phyloP scores from a whole-genome alignment of 2,113 vertebrate genomes.

The Mesocricetus auratus region DNA sequence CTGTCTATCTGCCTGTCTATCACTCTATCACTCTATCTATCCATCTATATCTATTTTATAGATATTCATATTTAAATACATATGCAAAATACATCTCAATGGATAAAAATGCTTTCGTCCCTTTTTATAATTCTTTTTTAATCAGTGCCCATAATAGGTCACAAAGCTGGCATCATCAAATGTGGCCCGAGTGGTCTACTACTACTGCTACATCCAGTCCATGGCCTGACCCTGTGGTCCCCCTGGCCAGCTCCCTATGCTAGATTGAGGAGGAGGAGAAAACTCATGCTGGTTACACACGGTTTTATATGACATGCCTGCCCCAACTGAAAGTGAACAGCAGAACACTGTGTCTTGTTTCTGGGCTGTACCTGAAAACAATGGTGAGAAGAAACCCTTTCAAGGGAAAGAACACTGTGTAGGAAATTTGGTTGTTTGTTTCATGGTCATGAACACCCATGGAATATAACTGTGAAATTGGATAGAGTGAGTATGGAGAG shows the following conservation, averaged over 20 bases:
- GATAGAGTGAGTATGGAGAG: background rate
- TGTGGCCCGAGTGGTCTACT: background rate
- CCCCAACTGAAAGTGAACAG: background rate
- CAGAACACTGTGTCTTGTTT: background rate
- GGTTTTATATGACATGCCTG: background rate
- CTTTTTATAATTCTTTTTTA: no score
- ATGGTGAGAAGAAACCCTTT: background rate
- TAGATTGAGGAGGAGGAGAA: background rate
- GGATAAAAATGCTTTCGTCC: no score
- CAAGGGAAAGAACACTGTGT: background rate
- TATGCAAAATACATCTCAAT: no score
- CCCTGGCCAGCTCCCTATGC: background rate
- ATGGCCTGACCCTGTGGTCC: background rate
- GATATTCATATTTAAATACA: no score
- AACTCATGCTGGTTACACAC: background rate
- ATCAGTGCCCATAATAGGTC: background rate
- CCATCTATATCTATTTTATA: no score
- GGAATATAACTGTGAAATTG: background rate
- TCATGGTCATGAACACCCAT: background rate
- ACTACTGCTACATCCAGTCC: background rate
- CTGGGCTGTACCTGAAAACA: background rate
- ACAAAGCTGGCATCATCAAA: background rate
- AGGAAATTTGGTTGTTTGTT: background rate
- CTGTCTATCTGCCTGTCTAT: no score
- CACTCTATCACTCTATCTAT: no score